Evolutionary conservation across 2,888 invertebrate genomes (phyloP).

Genomic region (Trachelus iudaicus): DNA sequence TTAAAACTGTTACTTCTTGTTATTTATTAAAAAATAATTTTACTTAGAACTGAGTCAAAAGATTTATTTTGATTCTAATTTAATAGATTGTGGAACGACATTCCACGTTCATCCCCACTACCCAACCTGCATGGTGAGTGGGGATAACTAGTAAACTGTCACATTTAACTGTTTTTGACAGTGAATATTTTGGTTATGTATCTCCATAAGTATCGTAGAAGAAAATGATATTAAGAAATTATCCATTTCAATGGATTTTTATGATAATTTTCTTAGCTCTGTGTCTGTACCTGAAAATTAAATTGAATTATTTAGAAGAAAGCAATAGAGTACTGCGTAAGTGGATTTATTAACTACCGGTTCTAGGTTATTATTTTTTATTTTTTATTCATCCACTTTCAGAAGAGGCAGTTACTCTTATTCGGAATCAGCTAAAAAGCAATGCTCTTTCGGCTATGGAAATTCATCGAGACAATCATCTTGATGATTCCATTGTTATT

Average conservation of each 20-base stretch:
- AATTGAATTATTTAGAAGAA: constrained; percentile 60
- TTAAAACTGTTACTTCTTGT: not conserved
- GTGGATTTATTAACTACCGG: constrained; percentile 23
- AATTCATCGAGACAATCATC: constrained; percentile 50
- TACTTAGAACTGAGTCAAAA: not conserved
- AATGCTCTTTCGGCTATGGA: constrained; percentile 23
- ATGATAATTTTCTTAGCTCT: constrained; percentile 54
- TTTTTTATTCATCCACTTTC: constrained; percentile 36
- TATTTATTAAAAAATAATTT: not conserved
- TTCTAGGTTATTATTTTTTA: constrained; percentile 19
- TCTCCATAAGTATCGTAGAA: not conserved
- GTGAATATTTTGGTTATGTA: not conserved
- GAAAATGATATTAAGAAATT: constrained; percentile 56
- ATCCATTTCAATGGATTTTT: constrained; percentile 55
- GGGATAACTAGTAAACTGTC: not conserved
- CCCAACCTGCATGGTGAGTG: not conserved
- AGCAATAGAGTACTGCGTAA: constrained; percentile 61
- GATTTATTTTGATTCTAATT: not conserved
- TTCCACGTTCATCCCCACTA: not conserved
- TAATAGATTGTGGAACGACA: not conserved
- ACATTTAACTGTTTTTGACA: not conserved
- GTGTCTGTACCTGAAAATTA: constrained; percentile 61
- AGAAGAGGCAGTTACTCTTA: constrained; percentile 58
- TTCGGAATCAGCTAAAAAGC: constrained; percentile 48
- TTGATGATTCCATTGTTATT: constrained; percentile 82